phyloP scores from a whole-genome alignment of 2,797 vertebrate species.

The Microhierax caerulescens region DNA sequence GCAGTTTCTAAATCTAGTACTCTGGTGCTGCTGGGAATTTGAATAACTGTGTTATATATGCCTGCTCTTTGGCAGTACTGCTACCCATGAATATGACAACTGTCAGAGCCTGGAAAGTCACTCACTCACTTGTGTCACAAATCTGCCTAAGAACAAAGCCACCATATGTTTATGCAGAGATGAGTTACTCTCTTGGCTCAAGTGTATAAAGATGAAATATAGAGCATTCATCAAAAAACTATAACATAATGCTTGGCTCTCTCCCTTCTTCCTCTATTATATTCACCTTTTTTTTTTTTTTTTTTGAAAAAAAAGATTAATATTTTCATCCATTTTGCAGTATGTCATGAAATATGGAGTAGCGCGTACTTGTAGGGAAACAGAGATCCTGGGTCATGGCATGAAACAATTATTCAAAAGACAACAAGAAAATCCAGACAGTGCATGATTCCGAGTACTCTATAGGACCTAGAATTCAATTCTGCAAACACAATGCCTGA shows the following conservation, averaged over 20 bases:
- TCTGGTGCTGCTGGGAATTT: neutral
- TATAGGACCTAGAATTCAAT: neutral
- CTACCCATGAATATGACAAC: slow-evolving; percentile 20
- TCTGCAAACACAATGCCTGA: neutral
- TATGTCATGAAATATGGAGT: neutral
- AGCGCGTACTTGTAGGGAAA: neutral
- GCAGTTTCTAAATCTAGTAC: neutral
- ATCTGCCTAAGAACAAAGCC: slow-evolving; percentile 46
- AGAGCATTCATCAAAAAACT: slow-evolving; percentile 7
- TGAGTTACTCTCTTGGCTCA: slow-evolving; percentile 26
- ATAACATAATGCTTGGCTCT: neutral
- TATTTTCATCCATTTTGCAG: slow-evolving; percentile 42
- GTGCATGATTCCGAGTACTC: neutral
- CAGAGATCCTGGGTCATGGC: neutral
- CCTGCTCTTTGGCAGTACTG: neutral
- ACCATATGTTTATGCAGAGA: slow-evolving; percentile 45
- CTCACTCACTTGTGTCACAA: slow-evolving; percentile 31
- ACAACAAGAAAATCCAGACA: neutral
- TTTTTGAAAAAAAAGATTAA: slow-evolving; percentile 2
- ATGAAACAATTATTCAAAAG: neutral
- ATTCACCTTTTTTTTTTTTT: neutral
- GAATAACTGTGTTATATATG: neutral
- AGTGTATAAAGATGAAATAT: slow-evolving; percentile 32
- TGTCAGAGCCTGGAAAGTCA: slow-evolving; percentile 45
- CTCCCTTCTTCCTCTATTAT: slow-evolving; percentile 32